Percentiles rank a stretch among this genome's conserved stretches.
phyloP scores from a whole-genome alignment of 37 sponge, comb jelly and placozoan species.

The Halisarca cf. caerulea region DNA sequence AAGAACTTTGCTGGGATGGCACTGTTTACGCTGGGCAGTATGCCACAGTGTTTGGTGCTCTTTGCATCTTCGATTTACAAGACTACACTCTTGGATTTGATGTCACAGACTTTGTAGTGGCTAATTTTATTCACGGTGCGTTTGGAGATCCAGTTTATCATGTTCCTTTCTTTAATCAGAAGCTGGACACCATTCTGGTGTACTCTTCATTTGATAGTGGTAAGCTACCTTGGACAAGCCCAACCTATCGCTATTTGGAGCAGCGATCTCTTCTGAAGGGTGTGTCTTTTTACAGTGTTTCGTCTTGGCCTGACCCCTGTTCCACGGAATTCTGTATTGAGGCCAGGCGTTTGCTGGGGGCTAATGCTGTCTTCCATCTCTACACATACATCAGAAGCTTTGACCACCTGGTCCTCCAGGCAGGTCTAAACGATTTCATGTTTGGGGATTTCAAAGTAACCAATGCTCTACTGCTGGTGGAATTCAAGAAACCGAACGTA shows the following conservation, averaged over 20 bases:
- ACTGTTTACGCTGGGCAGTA: neutral
- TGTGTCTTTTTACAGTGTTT: neutral
- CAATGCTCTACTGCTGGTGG: too few species aligned
- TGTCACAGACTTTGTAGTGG: neutral
- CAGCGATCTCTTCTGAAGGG: neutral
- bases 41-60: neutral
- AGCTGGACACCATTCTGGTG: neutral
- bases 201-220: neutral
- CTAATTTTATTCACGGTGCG: neutral
- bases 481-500: too few species aligned
- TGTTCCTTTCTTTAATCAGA: neutral
- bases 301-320: neutral
- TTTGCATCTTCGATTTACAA: neutral
- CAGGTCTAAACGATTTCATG: neutral
- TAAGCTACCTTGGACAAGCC: neutral
- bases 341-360: conserved; percentile 12
- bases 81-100: neutral
- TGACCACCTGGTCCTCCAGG: neutral
- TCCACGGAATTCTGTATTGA: conserved; percentile 20
- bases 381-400: neutral
- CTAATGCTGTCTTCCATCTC: neutral
- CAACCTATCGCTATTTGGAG: too few species aligned
- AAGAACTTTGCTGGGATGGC: neutral
- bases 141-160: neutral
- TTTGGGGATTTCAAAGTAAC: conserved; percentile 4